phyloP scores from a whole-genome alignment of 1,140 invertebrate genomes.

The Scaptomyza graminum region DNA sequence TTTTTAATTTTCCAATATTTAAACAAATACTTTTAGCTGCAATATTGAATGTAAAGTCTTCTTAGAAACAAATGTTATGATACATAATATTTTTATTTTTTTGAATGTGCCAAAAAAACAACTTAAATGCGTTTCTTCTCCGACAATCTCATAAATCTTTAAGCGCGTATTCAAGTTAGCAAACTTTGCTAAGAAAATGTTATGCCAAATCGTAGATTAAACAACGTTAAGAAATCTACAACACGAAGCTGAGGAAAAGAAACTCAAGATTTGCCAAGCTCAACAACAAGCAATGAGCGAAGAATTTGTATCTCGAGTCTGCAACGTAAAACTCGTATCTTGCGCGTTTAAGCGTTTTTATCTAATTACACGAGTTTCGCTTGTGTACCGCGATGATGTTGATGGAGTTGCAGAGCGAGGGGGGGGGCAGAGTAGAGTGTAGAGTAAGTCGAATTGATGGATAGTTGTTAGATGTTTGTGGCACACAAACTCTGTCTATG shows the following conservation, averaged over 20 bases:
- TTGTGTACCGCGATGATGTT: conserved; percentile 34
- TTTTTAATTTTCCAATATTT: too few species aligned
- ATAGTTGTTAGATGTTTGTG: not conserved
- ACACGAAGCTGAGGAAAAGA: conserved; percentile 24
- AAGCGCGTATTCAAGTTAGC: not conserved
- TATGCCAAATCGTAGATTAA: conserved; percentile 8
- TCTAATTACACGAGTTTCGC: conserved; percentile 70
- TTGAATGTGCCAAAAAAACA: too few species aligned
- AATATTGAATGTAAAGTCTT: too few species aligned
- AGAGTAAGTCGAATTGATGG: conserved; percentile 5
- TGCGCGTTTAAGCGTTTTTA: conserved; percentile 67
- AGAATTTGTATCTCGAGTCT: conserved; percentile 19
- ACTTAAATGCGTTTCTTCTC: too few species aligned
- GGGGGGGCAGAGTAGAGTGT: not conserved
- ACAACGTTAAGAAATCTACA: conserved; percentile 23
- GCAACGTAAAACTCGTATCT: conserved; percentile 29
- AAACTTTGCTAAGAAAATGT: not conserved
- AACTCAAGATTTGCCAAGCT: not conserved
- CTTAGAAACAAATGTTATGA: too few species aligned
- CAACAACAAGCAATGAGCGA: conserved; percentile 8
- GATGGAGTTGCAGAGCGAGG: not conserved
- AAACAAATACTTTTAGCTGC: too few species aligned
- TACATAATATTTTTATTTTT: too few species aligned
- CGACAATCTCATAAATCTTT: not conserved
- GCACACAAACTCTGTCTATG: not conserved